Percentiles rank a stretch among this genome's conserved stretches.
phyloP scores from a whole-genome alignment of 2,113 vertebrate genomes.

The Aix galericulata region DNA sequence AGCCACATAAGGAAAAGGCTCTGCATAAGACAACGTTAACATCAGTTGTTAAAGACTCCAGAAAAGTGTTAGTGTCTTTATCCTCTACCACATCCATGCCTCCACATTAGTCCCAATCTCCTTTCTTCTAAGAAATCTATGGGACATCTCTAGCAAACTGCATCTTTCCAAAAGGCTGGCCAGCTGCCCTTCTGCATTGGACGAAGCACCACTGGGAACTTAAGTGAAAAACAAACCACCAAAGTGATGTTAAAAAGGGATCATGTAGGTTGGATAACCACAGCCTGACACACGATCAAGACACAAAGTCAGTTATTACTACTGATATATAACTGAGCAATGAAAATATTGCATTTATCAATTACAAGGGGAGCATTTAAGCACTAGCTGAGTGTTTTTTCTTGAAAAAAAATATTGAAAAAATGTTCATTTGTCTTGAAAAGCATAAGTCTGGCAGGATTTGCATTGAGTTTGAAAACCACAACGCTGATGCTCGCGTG shows the following conservation, averaged over 20 bases:
- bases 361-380: not conserved
- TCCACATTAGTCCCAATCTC: not conserved
- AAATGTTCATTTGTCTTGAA: not conserved
- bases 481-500: not conserved
- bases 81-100: not conserved
- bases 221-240: not conserved
- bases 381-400: not conserved
- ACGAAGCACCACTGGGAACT: not conserved
- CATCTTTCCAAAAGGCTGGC: not conserved
- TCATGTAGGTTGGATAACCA: not conserved
- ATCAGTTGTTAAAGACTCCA: not conserved
- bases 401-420: no score
- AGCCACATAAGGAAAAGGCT: not conserved
- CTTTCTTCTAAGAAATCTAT: not conserved
- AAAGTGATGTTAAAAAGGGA: accelerated
- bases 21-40: not conserved
- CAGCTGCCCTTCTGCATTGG: not conserved
- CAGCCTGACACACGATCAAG: not conserved
- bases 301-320: not conserved
- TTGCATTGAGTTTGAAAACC: not conserved
- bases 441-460: not conserved
- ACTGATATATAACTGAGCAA: accelerated
- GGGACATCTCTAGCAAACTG: not conserved
- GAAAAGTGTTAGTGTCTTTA: not conserved
- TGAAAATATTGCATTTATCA: not conserved